phyloP scores from a whole-genome alignment of 2,888 invertebrate species.

The Aporophyla nigra region DNA sequence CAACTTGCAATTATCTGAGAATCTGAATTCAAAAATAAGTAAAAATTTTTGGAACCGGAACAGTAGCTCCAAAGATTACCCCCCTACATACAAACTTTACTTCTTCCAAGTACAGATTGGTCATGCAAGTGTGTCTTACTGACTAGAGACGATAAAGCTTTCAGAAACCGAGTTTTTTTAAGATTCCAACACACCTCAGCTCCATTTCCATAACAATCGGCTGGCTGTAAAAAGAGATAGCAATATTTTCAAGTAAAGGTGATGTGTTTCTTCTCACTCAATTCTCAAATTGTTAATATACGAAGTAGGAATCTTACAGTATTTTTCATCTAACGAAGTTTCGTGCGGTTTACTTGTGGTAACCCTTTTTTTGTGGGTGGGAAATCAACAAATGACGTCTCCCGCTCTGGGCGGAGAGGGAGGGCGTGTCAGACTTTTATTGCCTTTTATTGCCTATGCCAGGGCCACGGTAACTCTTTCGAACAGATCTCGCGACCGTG shows the following conservation, averaged over 20 bases:
- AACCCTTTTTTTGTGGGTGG: not conserved
- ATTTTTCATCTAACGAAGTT: not conserved
- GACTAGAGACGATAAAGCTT: not conserved
- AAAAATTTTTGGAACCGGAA: not conserved
- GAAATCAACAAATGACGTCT: too few species aligned
- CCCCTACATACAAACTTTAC: not conserved
- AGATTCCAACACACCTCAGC: slow-evolving; percentile 89
- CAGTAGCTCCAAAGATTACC: not conserved
- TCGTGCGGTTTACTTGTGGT: not conserved
- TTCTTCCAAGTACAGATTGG: not conserved
- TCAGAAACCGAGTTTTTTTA: slow-evolving; percentile 15
- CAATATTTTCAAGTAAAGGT: slow-evolving; percentile 23
- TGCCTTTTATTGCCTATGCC: too few species aligned
- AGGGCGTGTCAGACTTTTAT: too few species aligned
- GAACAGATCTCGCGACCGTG: too few species aligned
- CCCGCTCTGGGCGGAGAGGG: too few species aligned
- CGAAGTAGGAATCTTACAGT: not conserved
- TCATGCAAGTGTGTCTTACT: not conserved
- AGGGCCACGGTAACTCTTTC: too few species aligned
- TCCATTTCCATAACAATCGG: slow-evolving; percentile 46
- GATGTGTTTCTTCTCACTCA: not conserved
- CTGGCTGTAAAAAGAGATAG: slow-evolving; percentile 51
- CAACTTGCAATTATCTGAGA: not conserved
- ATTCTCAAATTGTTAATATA: not conserved
- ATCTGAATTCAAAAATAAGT: not conserved